Evolutionary conservation across 2,888 invertebrate genomes (phyloP), one percentile per base, ranked within the genome.

Genomic region (Rapana venosa): DNA sequence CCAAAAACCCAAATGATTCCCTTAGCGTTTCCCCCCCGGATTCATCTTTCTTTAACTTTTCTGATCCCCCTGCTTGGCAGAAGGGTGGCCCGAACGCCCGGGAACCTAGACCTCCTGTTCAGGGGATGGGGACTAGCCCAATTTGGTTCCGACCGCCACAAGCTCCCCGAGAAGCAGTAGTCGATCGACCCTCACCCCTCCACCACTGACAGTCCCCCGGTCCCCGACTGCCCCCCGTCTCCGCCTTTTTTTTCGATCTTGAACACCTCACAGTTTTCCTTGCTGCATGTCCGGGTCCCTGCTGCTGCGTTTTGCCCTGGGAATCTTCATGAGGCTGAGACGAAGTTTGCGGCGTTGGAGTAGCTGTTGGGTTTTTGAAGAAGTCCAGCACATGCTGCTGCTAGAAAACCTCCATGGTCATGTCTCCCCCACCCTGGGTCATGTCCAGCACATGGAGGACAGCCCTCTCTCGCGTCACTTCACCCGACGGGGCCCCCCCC

Each of bases 401-500:
- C 89, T 85, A 11, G n/a, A 74, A 74, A 17, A 85, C 85, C 74
- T 89, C 89, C 89, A 89, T 74, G 36, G 89, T 70, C 56, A 89
- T 4, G 56, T 89, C 89, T 11, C 70, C 66, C 22, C 35, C 70
- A 11, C 36, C 47, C 36, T 30, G 61, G 1, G 89, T 89, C 85
- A 89, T 22, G 35, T 89, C 89, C 47, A 89, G 47, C n/a, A 87
- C 61, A 87, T 30, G 30, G 83, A 83, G 1, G 83, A 90, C n/a
- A 87, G 58, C 61, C 81, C 32, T 35, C 35, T 0, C 30, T n/a
- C 36, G 61, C 13, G 61, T 83, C 26, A 11, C 81, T 58, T 88
- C 81, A 26, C 66, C 83, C 15, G 85, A 13, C n/a, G 17, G 11
- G 32, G 66, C 30, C 30, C 17, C 86, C 26, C 30, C 74, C 26